Base-by-base conservation (phyloP, 2,797 vertebrate species). In the Ctenopoma multispine region DNA sequence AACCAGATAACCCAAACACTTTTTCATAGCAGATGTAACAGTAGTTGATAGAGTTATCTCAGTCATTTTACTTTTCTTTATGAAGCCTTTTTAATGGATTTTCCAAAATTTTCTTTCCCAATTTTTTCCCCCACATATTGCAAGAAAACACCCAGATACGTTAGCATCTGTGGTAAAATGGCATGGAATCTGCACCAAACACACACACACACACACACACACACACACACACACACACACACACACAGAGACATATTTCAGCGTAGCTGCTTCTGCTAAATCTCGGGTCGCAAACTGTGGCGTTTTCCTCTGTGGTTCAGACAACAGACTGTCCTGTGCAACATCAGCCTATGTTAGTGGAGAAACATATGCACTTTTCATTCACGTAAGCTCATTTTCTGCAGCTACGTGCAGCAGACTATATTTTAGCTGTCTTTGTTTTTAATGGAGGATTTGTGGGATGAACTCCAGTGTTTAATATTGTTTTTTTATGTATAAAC, bases 141-240 rank as follows among this genome's bases (percentile, higher is more conserved):
- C 82, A 86, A 92, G 87, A 86, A 92, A 93, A 92, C 86, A 92
- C 79, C 87, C 90, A 88, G 77, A 84, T 79, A 90, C 73, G 20
- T 63, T 80, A 81, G 87, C 81, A 14, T 82, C 86, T 18, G 64
- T 79, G 27, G 72, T 76, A 70, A 83, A 89, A 89, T 58, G 69
- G 86, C 89, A 87, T 79, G 82, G 79, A 83, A 77, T 90, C 84
- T 72, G 81, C 79, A 89, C 87, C 87, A 84, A 87, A 43, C 53
- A 23, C 46, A 53, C 51, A 62, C 14, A 58, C 63, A 62, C 80
- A 63, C 77, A 81, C 67, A 48, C 27, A 89, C 79, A 80, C 72
- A 34, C 53, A 31, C 46, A 53, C 53, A 67, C 15, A 56, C 63
- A 60, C 79, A 63, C 77, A 83, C 65, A 46, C 34, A 88, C 77